Evolutionary conservation across 2,113 vertebrate species (phyloP), one percentile per base, ranked within the genome.

Genomic region (Calypte anna): DNA sequence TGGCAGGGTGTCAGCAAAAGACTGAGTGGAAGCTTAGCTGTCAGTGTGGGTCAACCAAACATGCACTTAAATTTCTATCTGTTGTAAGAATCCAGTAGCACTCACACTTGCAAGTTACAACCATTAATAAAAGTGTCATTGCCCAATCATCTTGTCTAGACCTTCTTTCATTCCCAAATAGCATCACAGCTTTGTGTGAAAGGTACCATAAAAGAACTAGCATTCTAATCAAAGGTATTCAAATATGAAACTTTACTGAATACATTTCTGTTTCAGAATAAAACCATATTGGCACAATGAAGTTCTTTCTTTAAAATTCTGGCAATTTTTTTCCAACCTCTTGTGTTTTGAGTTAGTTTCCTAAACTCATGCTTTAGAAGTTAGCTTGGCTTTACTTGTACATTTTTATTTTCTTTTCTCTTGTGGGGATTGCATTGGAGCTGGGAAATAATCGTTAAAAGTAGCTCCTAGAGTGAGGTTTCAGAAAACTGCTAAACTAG

Each of bases 41-140:
- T 5, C 1, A 0, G 8, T 2, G 1, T 8, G n/a, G 12, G 7
- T 50, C 67, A 88, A 57, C 28, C 16, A 16, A 50, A 16, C 10
- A 6, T 2, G 5, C 33, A 57, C 12, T 75, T 23, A 17, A 8
- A 43, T 61, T 61, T 61, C 25, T 38, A 38, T 69, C 15, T 43
- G 6, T 18, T 59, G 5, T 55, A 68, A 50, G 33, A 81, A 28
- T 13, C 30, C 66, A 23, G 4, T 28, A 22, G 51, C 16, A 8
- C 28, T 68, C 58, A 50, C 28, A 54, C 4, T 22, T 85, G 27
- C 27, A 61, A 75, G 38, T 31, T 66, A 61, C 40, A 55, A 27
- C 20, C 30, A 27, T 20, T 33, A 55, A 40, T 25, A 66, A 61
- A 59, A 61, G 31, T 50, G 13, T 22, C 44, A 64, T 64, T 84